Conservation (phyloP, 2,888 invertebrate species). For the Cheilosia vernalis region DNA sequence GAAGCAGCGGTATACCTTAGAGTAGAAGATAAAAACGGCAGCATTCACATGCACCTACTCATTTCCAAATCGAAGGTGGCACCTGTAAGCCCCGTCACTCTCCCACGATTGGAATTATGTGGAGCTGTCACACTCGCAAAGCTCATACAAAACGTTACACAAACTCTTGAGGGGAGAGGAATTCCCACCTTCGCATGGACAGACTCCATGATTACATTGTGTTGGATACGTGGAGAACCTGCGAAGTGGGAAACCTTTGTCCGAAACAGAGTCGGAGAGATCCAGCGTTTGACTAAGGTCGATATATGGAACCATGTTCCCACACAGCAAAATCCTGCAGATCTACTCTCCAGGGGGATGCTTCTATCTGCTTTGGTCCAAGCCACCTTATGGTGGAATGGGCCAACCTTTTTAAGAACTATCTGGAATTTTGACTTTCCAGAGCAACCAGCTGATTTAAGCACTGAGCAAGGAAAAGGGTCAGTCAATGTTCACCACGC, state of each 20-base stretch:
- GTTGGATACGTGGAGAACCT: constrained; percentile 8
- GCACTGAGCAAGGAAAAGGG: not conserved
- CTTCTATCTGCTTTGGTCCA: constrained; percentile 7
- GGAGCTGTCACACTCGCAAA: constrained; percentile 3
- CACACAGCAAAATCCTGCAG: constrained; percentile 1
- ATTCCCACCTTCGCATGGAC: constrained; percentile 18
- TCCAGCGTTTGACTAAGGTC: no score
- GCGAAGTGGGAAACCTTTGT: no score
- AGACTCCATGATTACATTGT: constrained; percentile 15
- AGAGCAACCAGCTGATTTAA: not conserved
- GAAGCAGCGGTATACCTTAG: no score
- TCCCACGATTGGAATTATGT: no score
- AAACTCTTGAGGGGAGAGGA: constrained; percentile 8
- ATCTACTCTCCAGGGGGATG: constrained; percentile 8
- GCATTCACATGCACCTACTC: no score
- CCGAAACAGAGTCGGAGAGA: constrained; percentile 11
- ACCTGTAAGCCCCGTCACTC: no score
- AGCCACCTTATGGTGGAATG: constrained; percentile 22
- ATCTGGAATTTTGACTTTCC: not conserved
- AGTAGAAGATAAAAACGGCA: no score
- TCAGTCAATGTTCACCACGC: not conserved
- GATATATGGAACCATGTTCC: constrained; percentile 6
- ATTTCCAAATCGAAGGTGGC: no score
- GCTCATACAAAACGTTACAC: not conserved
- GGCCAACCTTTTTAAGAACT: constrained; percentile 4